These are phyloP conservation scores for Alosa alosa DNA, from an alignment of 2,113 vertebrate species.

Conservation along the genomic window DNA sequence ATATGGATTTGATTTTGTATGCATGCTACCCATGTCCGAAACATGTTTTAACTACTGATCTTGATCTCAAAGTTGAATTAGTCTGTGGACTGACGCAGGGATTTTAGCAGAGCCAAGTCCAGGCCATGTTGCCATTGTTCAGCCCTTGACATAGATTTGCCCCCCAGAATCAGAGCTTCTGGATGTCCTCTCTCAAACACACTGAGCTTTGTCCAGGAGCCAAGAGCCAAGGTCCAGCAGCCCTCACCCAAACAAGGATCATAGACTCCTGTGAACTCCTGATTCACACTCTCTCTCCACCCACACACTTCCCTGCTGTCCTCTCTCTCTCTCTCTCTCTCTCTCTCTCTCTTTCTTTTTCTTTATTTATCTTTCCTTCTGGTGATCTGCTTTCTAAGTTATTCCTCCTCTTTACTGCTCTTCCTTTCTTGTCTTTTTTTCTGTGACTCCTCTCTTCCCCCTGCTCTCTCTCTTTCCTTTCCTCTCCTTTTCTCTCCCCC, in stretches of 20 bases:
- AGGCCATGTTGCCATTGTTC: background rate
- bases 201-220: background rate
- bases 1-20: too few relatives aligned
- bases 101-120: background rate
- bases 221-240: background rate
- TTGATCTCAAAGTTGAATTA: background rate
- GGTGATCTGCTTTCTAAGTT: slow-evolving; percentile 25
- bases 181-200: background rate
- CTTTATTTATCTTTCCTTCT: slow-evolving; percentile 18
- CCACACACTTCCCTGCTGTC: background rate
- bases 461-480: slow-evolving; percentile 14
- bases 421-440: background rate
- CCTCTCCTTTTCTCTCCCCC: background rate
- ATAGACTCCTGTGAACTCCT: slow-evolving; percentile 2
- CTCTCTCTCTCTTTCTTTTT: background rate
- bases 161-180: background rate
- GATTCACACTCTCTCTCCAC: background rate
- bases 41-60: background rate
- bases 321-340: background rate
- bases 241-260: background rate
- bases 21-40: background rate
- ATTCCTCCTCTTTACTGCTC: background rate
- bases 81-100: background rate
- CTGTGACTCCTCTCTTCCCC: background rate
- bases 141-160: background rate